Evolutionary conservation across 1,140 invertebrate genomes (phyloP).

Genomic region (Scaptomyza pallida): DNA sequence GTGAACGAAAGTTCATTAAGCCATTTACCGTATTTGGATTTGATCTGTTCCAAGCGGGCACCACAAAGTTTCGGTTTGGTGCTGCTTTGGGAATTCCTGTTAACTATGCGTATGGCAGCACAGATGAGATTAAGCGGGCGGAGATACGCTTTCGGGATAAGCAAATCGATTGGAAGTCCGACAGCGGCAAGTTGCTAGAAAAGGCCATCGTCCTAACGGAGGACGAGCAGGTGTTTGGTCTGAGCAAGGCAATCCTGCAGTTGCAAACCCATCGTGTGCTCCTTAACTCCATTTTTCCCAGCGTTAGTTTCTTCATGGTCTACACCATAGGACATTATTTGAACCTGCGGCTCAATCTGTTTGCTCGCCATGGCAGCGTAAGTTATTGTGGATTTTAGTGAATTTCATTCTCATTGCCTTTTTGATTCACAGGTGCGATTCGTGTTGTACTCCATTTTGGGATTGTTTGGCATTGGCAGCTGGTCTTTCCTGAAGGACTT

Average conservation of each 20-base stretch:
- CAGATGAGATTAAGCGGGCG: slow-evolving; percentile 84
- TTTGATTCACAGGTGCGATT: slow-evolving; percentile 82
- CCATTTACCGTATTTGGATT: slow-evolving; percentile 88
- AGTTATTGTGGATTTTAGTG: slow-evolving; percentile 6
- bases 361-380: slow-evolving; percentile 83
- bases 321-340: slow-evolving; percentile 85
- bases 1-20: slow-evolving; percentile 81
- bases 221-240: slow-evolving; percentile 90
- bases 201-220: slow-evolving; percentile 89
- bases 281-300: slow-evolving; percentile 85
- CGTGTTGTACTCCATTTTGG: slow-evolving; percentile 86
- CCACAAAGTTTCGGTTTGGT: slow-evolving; percentile 84
- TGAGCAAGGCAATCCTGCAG: slow-evolving; percentile 89
- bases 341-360: slow-evolving; percentile 86
- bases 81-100: slow-evolving; percentile 87
- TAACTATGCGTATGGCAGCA: slow-evolving; percentile 86
- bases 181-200: slow-evolving; percentile 86
- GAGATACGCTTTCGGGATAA: slow-evolving; percentile 85
- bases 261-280: slow-evolving; percentile 85
- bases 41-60: slow-evolving; percentile 85
- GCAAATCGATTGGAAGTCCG: slow-evolving; percentile 86
- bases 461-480: slow-evolving; percentile 85
- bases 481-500: slow-evolving; percentile 88
- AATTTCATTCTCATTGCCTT: background rate
- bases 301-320: slow-evolving; percentile 83